A percentile compares a stretch with the other conserved stretches of the same genome.
phyloP scores from a whole-genome alignment of 2,113 vertebrate genomes.

The Tauraco erythrolophus region DNA sequence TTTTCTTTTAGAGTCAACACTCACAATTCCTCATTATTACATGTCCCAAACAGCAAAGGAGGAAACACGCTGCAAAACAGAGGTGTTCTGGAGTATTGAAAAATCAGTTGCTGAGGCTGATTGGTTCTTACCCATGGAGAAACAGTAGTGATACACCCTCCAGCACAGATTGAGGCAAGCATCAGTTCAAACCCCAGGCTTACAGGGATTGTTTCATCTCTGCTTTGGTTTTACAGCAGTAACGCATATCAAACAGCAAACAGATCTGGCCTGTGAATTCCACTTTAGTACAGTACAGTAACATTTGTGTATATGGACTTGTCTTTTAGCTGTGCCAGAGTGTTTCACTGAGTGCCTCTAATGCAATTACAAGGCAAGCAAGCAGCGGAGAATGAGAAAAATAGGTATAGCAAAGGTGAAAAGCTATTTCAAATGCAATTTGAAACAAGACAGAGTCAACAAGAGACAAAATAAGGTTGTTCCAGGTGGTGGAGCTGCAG shows the following conservation, averaged over 20 bases:
- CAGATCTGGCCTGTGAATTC: not conserved
- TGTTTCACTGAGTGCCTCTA: not conserved
- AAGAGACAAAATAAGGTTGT: conserved; percentile 31
- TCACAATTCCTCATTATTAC: not conserved
- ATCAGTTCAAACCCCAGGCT: not conserved
- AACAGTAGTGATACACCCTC: not conserved
- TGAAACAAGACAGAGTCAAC: conserved; percentile 41
- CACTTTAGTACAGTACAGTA: not conserved
- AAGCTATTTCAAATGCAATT: conserved; percentile 45
- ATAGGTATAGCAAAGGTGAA: not conserved
- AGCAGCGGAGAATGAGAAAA: not conserved
- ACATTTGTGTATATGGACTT: not conserved
- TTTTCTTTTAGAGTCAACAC: not conserved
- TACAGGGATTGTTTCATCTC: not conserved
- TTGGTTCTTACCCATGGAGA: not conserved
- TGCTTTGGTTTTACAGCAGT: not conserved
- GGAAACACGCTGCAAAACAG: not conserved
- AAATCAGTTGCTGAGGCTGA: not conserved
- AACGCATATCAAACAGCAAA: not conserved
- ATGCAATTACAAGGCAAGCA: conserved; percentile 19
- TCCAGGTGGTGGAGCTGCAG: conserved; percentile 19
- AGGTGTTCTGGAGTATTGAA: not conserved
- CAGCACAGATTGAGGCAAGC: not conserved
- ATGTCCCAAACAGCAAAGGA: not conserved
- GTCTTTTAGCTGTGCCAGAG: not conserved